Base-by-base conservation (phyloP, 1,140 invertebrate species). In the Stratiolaelaps scimitus region DNA sequence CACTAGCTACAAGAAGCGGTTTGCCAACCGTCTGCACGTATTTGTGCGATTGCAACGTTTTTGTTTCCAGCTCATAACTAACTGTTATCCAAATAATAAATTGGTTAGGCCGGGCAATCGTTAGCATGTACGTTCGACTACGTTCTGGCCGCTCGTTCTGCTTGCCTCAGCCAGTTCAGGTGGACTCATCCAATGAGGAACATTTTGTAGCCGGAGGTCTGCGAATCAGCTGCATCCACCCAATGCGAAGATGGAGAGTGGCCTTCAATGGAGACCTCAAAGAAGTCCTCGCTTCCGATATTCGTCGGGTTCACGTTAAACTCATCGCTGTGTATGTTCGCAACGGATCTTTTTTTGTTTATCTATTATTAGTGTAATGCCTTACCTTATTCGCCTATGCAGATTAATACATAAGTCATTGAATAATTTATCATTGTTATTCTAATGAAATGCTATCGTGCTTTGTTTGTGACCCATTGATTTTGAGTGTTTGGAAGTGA, bases 201-300 rank as follows among this genome's bases (percentile, higher is more conserved):
- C 53, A 60, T 23, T 60, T 60, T 34, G 23, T 34, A 17, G 53
- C 53, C 10, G 53, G 53, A 26, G 23, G 53, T 2, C 23, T 60
- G 15, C 26, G 23, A 34, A 60, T 60, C 2, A 60, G 17, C 23
- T 60, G 53, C 20, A 6, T 60, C 15, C 15, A 17, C 4, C 13
- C 53, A 23, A 60, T 60, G 53, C 53, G 53, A 29, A n/a, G 53
- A 10, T 60, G 53, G 53, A 15, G 23, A 26, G 34, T 60, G 2
- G 26, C 53, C 1, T 60, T 60, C 20, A 60, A 60, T 26, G 53
- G 53, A 60, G 26, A 17, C 13, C 26, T 60, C 26, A 60, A 34
- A 10, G 23, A 60, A 40, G 34, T 40, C 10, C 4, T 6, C 15
- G 34, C 17, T 23, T 17, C 15, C 1, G 26, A 17, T 20, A 34